Percentiles rank a stretch among this genome's conserved stretches.
Conservation (phyloP, 35 echinoderm and acorn worm genomes). For the Nesometra sesokonis region DNA sequence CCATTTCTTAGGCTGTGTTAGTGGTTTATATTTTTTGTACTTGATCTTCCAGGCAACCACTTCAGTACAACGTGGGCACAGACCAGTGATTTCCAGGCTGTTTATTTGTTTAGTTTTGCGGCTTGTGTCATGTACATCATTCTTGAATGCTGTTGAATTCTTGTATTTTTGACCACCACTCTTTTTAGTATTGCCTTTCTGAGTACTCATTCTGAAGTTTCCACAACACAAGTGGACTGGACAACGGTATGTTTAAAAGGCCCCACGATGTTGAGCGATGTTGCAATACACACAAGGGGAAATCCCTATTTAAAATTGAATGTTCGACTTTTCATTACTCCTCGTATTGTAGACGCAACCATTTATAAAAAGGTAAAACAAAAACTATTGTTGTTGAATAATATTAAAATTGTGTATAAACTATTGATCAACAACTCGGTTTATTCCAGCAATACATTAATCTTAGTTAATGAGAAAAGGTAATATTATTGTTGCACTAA, state of each 20-base stretch:
- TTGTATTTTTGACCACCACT: slow-evolving; percentile 50
- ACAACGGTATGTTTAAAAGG: too few species aligned
- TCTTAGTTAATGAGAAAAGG: too few species aligned
- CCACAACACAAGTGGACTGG: too few species aligned
- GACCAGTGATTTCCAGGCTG: slow-evolving; percentile 44
- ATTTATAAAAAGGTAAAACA: neutral
- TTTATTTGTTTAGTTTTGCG: slow-evolving; percentile 47
- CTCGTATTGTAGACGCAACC: neutral
- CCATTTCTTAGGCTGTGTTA: slow-evolving; percentile 85
- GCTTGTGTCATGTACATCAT: slow-evolving; percentile 74
- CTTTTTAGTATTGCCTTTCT: slow-evolving; percentile 72
- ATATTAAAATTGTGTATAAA: too few species aligned
- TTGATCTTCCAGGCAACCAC: slow-evolving; percentile 85
- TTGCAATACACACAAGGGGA: neutral
- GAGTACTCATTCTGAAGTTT: slow-evolving; percentile 74
- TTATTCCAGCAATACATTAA: too few species aligned
- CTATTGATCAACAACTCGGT: too few species aligned
- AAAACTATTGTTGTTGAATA: too few species aligned
- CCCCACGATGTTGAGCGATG: too few species aligned
- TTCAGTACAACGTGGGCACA: slow-evolving; percentile 57
- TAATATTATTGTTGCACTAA: too few species aligned
- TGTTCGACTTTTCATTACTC: neutral
- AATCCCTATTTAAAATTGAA: neutral
- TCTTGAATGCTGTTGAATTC: slow-evolving; percentile 58
- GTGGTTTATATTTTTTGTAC: slow-evolving; percentile 86